Percentiles rank a stretch among this genome's conserved stretches.
phyloP scores from a whole-genome alignment of 2,113 vertebrate species.

The Mesitornis unicolor region DNA sequence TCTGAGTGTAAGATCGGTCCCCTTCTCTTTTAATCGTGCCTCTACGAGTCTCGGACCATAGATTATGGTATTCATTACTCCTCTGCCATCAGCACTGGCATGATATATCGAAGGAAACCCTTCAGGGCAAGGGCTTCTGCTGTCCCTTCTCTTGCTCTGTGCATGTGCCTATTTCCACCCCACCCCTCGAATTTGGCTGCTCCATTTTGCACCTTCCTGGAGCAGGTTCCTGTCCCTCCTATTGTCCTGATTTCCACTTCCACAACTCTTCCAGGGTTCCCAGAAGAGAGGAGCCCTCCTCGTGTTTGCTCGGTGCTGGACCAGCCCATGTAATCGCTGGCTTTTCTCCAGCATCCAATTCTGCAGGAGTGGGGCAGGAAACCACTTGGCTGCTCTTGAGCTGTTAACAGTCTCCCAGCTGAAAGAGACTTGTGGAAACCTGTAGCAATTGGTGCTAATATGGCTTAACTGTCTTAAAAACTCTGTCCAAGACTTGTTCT shows the following conservation, averaged over 20 bases:
- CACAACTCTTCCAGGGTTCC: background rate
- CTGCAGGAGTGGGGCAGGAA: background rate
- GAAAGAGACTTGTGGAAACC: background rate
- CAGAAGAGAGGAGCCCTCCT: background rate
- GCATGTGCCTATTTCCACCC: background rate
- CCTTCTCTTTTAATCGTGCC: background rate
- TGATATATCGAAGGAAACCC: background rate
- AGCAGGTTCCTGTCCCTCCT: background rate
- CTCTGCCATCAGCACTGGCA: background rate
- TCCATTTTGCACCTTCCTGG: background rate
- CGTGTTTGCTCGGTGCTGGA: accelerated
- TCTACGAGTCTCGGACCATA: background rate
- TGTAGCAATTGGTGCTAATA: background rate
- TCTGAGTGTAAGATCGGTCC: background rate
- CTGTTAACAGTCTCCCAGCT: background rate
- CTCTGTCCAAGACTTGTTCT: background rate
- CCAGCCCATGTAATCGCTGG: background rate
- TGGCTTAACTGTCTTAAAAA: background rate
- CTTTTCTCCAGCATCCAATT: background rate
- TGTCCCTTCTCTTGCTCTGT: background rate
- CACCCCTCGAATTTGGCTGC: background rate
- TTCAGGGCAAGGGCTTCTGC: background rate
- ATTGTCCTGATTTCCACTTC: background rate
- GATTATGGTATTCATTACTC: background rate
- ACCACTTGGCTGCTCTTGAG: background rate